phyloP scores from a whole-genome alignment of 1,140 invertebrate genomes.

The Phocides pigmalion region DNA sequence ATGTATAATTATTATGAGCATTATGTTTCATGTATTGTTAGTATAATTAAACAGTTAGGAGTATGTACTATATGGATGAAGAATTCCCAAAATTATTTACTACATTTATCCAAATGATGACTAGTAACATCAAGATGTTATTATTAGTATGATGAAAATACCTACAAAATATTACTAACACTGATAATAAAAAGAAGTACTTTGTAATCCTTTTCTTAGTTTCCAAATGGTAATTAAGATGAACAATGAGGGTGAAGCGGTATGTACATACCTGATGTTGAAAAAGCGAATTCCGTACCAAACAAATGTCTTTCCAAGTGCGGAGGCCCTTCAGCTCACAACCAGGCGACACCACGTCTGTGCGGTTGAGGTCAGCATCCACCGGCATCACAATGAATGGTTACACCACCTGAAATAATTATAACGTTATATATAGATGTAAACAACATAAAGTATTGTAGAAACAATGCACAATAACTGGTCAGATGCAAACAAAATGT shows the following conservation, averaged over 20 bases:
- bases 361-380: conserved; percentile 81
- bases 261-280: conserved; percentile 73
- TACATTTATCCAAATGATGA: no score
- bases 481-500: no score
- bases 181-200: no score
- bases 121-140: no score
- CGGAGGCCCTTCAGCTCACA: conserved; percentile 80
- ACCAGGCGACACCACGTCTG: conserved; percentile 80
- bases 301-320: conserved; percentile 82
- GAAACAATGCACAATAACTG: no score
- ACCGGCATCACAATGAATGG: conserved; percentile 82
- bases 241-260: conserved; percentile 25
- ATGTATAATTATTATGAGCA: no score
- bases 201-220: background rate
- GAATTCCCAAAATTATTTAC: no score
- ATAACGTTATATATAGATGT: background rate
- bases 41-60: no score
- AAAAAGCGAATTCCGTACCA: conserved; percentile 79
- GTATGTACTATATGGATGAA: no score
- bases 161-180: no score
- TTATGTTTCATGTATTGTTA: no score
- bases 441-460: background rate
- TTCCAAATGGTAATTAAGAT: background rate
- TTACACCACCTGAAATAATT: conserved; percentile 69
- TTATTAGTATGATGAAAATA: no score